These are phyloP conservation scores for Ostrea edulis DNA, from an alignment of 1,140 invertebrate species.

Conservation along the genomic window DNA sequence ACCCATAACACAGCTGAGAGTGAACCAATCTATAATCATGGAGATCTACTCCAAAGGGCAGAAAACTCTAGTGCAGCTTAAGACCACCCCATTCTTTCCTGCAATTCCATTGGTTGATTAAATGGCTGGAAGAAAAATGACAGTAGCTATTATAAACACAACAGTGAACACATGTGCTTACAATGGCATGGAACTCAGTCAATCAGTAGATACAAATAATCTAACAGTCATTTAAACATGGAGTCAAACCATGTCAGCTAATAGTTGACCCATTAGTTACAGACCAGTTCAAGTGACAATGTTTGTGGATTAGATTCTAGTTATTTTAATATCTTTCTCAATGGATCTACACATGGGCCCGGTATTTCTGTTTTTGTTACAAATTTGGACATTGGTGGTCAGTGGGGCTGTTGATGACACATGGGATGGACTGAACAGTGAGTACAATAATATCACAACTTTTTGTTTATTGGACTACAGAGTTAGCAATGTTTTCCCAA, in stretches of 20 bases:
- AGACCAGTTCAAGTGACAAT: neutral
- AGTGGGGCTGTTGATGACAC: neutral
- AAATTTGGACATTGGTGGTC: neutral
- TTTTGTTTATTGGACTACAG: neutral
- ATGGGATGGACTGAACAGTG: conserved; percentile 1
- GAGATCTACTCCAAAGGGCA: neutral
- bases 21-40: neutral
- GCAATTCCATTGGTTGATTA: conserved; percentile 25
- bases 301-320: neutral
- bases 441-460: neutral
- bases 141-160: conserved; percentile 35
- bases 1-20: neutral
- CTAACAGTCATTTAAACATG: neutral
- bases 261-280: neutral
- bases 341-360: neutral
- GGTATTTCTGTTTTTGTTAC: conserved; percentile 8
- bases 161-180: conserved; percentile 32
- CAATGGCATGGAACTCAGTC: conserved; percentile 8
- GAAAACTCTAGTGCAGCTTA: neutral
- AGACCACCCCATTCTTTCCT: conserved; percentile 18
- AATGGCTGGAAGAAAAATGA: conserved; percentile 26
- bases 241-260: neutral
- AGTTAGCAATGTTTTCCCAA: neutral
- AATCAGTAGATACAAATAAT: conserved; percentile 1
- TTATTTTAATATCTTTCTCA: neutral